These are phyloP conservation scores for Polypedilum vanderplanki DNA, from an alignment of 1,140 invertebrate species.

Conservation along the genomic window DNA sequence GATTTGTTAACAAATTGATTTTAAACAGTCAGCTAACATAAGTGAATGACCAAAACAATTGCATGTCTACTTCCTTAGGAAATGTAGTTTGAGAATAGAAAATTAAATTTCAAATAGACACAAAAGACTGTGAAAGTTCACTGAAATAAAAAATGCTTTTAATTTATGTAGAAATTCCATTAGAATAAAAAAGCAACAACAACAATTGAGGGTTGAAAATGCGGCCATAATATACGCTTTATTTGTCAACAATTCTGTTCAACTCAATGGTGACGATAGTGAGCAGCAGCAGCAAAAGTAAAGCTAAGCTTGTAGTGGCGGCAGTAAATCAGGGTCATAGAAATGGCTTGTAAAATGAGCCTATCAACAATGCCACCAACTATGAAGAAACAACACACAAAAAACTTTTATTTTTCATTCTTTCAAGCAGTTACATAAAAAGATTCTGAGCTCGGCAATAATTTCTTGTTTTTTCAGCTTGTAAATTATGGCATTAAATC, in stretches of 20 bases:
- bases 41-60: neutral
- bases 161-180: too few species aligned
- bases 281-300: neutral
- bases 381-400: neutral
- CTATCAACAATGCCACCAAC: neutral
- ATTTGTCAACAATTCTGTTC: neutral
- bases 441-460: slow-evolving; percentile 6
- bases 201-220: neutral
- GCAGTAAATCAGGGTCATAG: neutral
- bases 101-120: too few species aligned
- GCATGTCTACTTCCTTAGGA: neutral
- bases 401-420: slow-evolving; percentile 1
- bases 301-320: neutral
- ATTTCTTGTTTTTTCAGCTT: slow-evolving; percentile 8
- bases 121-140: too few species aligned
- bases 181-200: too few species aligned
- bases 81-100: too few species aligned
- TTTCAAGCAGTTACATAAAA: slow-evolving; percentile 2
- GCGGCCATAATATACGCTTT: neutral
- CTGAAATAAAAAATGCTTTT: too few species aligned
- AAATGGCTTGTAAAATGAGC: neutral
- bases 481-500: slow-evolving; percentile 8
- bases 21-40: too few species aligned
- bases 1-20: neutral
- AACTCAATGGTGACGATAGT: neutral